phyloP scores from a whole-genome alignment of 2,113 vertebrate species.

The Dryoscopus gambensis region DNA sequence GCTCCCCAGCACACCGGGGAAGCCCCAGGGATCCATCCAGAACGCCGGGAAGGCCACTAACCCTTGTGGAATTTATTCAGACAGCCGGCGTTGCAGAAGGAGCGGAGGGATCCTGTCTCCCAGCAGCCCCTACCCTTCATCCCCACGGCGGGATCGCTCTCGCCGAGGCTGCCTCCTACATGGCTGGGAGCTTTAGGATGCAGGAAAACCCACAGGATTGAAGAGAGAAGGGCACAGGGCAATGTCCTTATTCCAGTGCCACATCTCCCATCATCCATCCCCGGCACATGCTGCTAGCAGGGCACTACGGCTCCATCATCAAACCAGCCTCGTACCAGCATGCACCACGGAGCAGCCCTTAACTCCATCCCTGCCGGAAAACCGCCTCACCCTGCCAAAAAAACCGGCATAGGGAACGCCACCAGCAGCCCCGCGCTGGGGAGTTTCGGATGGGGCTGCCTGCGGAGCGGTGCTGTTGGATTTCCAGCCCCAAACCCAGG shows the following conservation, averaged over 20 bases:
- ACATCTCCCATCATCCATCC: constrained; percentile 48
- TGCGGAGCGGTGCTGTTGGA: fast-evolving
- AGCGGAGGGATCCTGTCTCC: constrained; percentile 83
- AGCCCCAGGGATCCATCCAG: not conserved
- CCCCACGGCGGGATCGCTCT: constrained; percentile 69
- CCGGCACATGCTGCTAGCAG: constrained; percentile 70
- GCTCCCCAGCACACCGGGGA: not conserved
- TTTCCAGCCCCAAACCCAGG: not conserved
- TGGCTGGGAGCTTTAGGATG: not conserved
- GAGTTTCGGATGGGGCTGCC: fast-evolving
- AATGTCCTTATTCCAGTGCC: constrained; percentile 16
- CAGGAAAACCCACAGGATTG: not conserved
- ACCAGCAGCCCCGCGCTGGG: fast-evolving
- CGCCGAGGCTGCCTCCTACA: constrained; percentile 69
- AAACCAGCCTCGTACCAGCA: constrained; percentile 70
- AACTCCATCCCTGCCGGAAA: constrained; percentile 67
- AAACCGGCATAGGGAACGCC: fast-evolving
- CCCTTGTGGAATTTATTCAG: constrained; percentile 89
- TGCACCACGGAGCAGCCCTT: constrained; percentile 74
- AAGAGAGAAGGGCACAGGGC: not conserved
- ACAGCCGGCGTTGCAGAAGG: constrained; percentile 92
- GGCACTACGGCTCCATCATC: constrained; percentile 68
- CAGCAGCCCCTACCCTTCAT: constrained; percentile 97
- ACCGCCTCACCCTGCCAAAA: not conserved
- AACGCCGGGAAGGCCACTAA: constrained; percentile 74